A percentile compares a stretch with the other conserved stretches of the same genome.
These are phyloP conservation scores for Centrocercus urophasianus DNA, from an alignment of 2,113 vertebrate genomes.

Conservation along the genomic window DNA sequence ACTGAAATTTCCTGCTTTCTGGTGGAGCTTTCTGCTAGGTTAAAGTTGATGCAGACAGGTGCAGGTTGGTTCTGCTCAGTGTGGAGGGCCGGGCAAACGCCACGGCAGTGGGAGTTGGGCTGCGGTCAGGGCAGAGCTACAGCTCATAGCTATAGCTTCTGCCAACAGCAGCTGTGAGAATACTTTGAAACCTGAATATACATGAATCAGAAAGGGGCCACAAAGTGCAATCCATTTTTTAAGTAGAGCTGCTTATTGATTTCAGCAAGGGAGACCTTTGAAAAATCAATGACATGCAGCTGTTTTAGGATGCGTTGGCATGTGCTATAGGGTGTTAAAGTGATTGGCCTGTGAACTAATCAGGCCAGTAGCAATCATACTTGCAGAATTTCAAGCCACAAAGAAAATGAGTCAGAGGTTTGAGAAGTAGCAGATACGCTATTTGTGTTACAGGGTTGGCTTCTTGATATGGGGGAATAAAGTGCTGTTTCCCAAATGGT, in stretches of 20 bases:
- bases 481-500: neutral
- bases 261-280: constrained; percentile 31
- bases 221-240: constrained; percentile 34
- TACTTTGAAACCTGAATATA: neutral
- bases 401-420: neutral
- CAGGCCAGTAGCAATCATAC: neutral
- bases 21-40: neutral
- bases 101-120: fast-evolving
- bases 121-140: neutral
- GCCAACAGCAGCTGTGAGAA: neutral
- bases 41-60: neutral
- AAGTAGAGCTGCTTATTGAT: constrained; percentile 53
- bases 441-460: neutral
- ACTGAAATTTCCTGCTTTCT: neutral
- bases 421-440: neutral
- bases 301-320: constrained; percentile 5
- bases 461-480: neutral
- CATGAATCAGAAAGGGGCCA: neutral
- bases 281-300: constrained; percentile 32
- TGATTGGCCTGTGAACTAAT: neutral
- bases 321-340: constrained; percentile 6
- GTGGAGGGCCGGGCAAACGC: neutral
- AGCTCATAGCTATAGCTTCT: neutral
- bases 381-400: neutral
- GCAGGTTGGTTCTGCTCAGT: fast-evolving